These are phyloP conservation scores for Lepidurus apus DNA, from an alignment of 1,140 invertebrate genomes.

Conservation along the genomic window DNA sequence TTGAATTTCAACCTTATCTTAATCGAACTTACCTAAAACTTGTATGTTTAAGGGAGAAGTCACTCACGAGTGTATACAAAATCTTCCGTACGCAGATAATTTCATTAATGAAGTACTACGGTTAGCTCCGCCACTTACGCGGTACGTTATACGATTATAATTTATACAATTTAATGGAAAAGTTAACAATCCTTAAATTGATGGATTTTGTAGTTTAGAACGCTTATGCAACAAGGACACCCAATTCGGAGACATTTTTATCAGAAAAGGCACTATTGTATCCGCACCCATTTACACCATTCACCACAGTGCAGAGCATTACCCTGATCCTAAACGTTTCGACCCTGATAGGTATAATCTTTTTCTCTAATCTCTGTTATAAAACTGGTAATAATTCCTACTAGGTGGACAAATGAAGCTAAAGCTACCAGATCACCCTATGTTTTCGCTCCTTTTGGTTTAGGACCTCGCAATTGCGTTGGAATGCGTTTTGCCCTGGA, in stretches of 20 bases:
- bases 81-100: conserved; percentile 50
- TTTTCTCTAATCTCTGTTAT: not conserved
- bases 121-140: conserved; percentile 43
- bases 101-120: conserved; percentile 51
- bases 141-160: not conserved
- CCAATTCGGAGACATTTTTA: conserved; percentile 39
- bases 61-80: conserved; percentile 38
- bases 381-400: not conserved
- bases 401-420: conserved; percentile 40
- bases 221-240: conserved; percentile 36
- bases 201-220: conserved; percentile 31
- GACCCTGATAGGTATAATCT: conserved; percentile 52
- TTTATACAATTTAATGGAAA: not conserved
- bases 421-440: conserved; percentile 45
- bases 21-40: too few relatives aligned
- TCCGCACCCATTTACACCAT: conserved; percentile 50
- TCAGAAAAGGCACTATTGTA: conserved; percentile 49
- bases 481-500: conserved; percentile 49
- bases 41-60: conserved; percentile 39
- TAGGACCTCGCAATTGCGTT: conserved; percentile 54
- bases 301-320: conserved; percentile 56
- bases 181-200: too few relatives aligned
- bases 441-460: conserved; percentile 55
- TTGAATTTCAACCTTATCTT: not conserved
- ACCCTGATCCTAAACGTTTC: conserved; percentile 56